Percentiles rank a stretch among this genome's conserved stretches.
These are phyloP conservation scores for Sicus ferrugineus DNA, from an alignment of 2,888 invertebrate genomes.

Conservation along the genomic window DNA sequence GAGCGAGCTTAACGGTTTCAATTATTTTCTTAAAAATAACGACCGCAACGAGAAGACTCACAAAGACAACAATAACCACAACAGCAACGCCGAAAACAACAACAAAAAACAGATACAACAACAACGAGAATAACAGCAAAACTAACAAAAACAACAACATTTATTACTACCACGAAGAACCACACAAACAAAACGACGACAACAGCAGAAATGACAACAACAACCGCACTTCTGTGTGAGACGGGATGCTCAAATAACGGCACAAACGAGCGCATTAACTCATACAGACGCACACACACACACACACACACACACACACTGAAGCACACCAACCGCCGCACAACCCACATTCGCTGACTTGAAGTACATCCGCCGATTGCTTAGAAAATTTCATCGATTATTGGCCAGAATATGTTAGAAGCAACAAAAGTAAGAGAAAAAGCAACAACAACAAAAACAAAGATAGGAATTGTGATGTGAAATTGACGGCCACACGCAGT, in stretches of 20 bases:
- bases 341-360: slow-evolving; percentile 17
- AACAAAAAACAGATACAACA: background rate
- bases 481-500: background rate
- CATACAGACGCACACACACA: slow-evolving; percentile 10
- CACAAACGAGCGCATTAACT: slow-evolving; percentile 22
- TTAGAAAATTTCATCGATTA: slow-evolving; percentile 28
- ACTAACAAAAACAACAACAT: background rate
- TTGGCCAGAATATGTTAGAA: slow-evolving; percentile 16
- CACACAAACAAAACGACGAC: background rate
- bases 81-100: too few species aligned
- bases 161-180: background rate
- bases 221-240: slow-evolving; percentile 18
- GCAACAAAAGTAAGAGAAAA: background rate
- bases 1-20: slow-evolving; percentile 12
- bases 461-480: background rate
- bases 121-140: background rate
- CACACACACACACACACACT: slow-evolving; percentile 17
- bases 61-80: background rate
- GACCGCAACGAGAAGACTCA: slow-evolving; percentile 7
- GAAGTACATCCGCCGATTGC: slow-evolving; percentile 14
- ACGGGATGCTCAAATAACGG: background rate
- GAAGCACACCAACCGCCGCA: slow-evolving; percentile 4
- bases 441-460: background rate
- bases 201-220: background rate
- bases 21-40: slow-evolving; percentile 22